Base-by-base conservation (phyloP, 2,113 vertebrate genomes). In the Trinectes maculatus region DNA sequence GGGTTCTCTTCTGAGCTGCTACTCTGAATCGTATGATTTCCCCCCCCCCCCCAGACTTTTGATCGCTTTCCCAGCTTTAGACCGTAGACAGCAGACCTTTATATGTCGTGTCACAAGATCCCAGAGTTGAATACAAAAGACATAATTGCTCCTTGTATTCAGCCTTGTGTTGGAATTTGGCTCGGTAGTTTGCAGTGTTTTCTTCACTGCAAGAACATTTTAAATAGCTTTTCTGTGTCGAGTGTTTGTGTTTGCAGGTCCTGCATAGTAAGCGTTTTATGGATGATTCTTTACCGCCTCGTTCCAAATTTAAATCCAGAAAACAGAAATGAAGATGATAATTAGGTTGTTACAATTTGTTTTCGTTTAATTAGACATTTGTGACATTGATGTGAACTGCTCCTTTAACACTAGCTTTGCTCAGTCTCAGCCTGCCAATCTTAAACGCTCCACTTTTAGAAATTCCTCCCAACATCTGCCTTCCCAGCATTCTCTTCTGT, bases 381-480 rank as follows among this genome's bases (percentile, higher is more conserved):
- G n/a, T n/a, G n/a, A n/a, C n/a, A n/a, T n/a, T n/a, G n/a, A n/a
- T n/a, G n/a, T 44, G 25, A 26, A 9, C 40, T 59, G 18, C 6
- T 36, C 19, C 61, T 71, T 74, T 13, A 36, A 51, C 22, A 44
- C 26, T 4, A 1, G n/a, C 15, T 22, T 39, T 25, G 57, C 71
- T 57, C 49, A 18, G 22, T 29, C 63, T 28, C 46, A 8, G 36
- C 12, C 49, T 49, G 36, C 15, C 8, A 13, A 37, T 59, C 46
- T 47, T 26, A 63, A 57, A 68, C 33, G 46, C 66, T 80, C 68
- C 49, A 77, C 82, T 83, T 81, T 85, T 67, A 73, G 63, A 80
- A 49, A 75, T 74, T 49, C 48, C 53, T 62, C n/a, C 62, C 19
- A 66, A 73, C 71, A 39, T 80, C 77, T 67, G 77, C 55, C 21